Base-by-base conservation (phyloP, 2,888 invertebrate genomes). In the Drosophila hamatofila region DNA sequence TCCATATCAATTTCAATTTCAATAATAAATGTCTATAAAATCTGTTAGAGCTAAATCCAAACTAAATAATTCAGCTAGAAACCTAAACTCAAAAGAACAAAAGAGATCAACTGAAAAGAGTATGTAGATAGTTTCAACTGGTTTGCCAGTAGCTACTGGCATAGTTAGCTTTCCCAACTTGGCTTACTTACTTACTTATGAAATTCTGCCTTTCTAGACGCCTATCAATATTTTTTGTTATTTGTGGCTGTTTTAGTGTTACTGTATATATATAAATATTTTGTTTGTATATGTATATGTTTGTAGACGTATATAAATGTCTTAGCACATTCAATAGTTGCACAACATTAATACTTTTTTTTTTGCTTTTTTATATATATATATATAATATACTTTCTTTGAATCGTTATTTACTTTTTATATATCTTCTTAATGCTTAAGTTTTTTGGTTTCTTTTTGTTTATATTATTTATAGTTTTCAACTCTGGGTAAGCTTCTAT, bases 261-360 rank as follows among this genome's bases (percentile, higher is more conserved):
- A 55, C 42, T 58, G 67, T 79, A 64, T 72, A 65, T 82, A 83
- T 76, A 81, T 86, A 74, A 81, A 83, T 87, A 88, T 81, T 81
- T 82, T 51, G 7, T 33, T 84, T 78, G 81, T 87, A 80, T 88
- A 79, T 81, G 78, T 88, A 72, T 88, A 80, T 90, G 77, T 89
- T 83, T 88, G 76, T 87, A 89, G 89, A 87, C 83, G 85, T 82
- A 83, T 86, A 85, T 88, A 85, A 88, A 88, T 88, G 83, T 80
- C 80, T 78, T 84, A 88, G 88, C 87, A 85, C 84, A 68, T 86
- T 85, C 74, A 80, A 72, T 84, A 89, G 89, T 89, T 90, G 90
- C 85, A 90, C 90, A 90, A 90, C 89, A 88, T 85, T 81, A 88
- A 88, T 88, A 86, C 87, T 81, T 81, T 73, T 44, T 65, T 78